Base-by-base conservation (phyloP, 2,797 vertebrate genomes). In the Crotalus adamanteus region DNA sequence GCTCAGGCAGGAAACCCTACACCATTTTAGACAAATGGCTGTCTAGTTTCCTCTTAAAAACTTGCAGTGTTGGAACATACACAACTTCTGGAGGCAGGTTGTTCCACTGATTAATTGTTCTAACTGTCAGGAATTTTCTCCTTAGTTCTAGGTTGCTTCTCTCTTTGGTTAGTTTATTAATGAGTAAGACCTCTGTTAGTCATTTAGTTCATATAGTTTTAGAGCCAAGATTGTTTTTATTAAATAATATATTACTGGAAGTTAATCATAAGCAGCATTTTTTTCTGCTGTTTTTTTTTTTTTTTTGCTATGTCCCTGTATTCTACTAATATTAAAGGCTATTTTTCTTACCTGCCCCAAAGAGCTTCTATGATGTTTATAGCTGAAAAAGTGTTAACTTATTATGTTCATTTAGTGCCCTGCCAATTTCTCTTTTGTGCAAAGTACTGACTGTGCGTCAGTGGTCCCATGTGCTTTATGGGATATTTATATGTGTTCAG, bases 361-460 rank as follows among this genome's bases (percentile, higher is more conserved):
- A 96, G 94, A 94, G 1, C 0, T 31, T 65, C 91, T 94, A 25
- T 83, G 90, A 4, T 89, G 92, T 90, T 92, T 92, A 57, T 94
- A 90, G 89, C 93, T 95, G 94, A 91, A 96, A 94, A 94, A 55
- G 53, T 90, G 90, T 95, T 95, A 94, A 94, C 94, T 96, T 90
- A 91, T 95, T 95, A 92, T 0, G 0, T 95, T 96, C 86, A 90
- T 86, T 95, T 90, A 83, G 63, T 94, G 60, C 86, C 55, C 94
- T 93, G 63, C 93, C 65, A 92, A 90, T 93, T 91, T 96, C 63
- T 63, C 95, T 96, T 56, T 63, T 87, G 2, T 89, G n/a, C 95
- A 94, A 96, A 96, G 89, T 93, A 93, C 90, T 95, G 95, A 83
- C 93, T 91, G 96, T 94, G 92, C 91, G 95, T 96, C 93, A 90